These are phyloP conservation scores for Diadumene lineata DNA, from an alignment of 92 coral and sea anemone genomes.

Conservation along the genomic window DNA sequence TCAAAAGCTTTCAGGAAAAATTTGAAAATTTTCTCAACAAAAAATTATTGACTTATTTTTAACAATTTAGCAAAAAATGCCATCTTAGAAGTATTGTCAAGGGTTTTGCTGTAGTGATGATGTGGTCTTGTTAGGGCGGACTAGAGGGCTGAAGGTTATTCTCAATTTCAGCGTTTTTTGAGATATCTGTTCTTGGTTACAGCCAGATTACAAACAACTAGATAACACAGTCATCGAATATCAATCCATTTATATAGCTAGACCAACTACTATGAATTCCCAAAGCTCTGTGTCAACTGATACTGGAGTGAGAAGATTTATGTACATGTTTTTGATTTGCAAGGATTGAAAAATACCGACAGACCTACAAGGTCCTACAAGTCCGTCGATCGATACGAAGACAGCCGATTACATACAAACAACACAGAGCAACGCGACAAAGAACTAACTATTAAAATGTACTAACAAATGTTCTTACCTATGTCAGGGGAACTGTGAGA, in stretches of 20 bases:
- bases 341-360: background rate
- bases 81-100: too few relatives aligned
- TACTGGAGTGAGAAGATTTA: too few relatives aligned
- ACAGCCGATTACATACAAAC: too few relatives aligned
- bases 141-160: conserved; percentile 1
- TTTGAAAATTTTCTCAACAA: too few relatives aligned
- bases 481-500: background rate
- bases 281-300: background rate
- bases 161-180: background rate
- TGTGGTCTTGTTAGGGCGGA: background rate
- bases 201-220: background rate
- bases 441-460: too few relatives aligned
- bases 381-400: background rate
- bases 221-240: background rate
- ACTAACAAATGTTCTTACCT: too few relatives aligned
- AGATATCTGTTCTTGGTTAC: background rate
- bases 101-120: too few relatives aligned
- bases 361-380: background rate
- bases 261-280: background rate
- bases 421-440: too few relatives aligned
- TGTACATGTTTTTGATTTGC: background rate
- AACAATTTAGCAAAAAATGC: too few relatives aligned
- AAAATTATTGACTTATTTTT: too few relatives aligned
- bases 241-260: background rate
- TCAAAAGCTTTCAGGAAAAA: too few relatives aligned